Evolutionary conservation across 2,797 vertebrate species (phyloP).

Genomic region (Alfaro cultratus): DNA sequence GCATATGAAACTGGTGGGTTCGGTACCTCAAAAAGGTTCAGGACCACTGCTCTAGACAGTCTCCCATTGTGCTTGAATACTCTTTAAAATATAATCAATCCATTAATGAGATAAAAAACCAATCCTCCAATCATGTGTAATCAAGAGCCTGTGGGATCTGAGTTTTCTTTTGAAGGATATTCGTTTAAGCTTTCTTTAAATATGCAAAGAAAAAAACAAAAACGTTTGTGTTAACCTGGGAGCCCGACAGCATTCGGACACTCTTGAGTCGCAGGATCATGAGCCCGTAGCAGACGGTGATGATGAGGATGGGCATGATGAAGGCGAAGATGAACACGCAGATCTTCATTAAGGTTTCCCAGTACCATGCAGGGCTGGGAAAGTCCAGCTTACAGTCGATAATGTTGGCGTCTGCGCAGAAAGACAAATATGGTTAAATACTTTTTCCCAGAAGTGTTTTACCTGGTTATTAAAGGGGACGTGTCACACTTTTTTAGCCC

Average conservation of each 20-base stretch:
- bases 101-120: neutral
- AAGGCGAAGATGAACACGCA: constrained; percentile 99
- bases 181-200: neutral
- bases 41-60: neutral
- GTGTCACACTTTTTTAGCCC: no score
- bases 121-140: neutral
- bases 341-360: constrained; percentile 98
- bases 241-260: constrained; percentile 96
- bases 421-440: neutral
- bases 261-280: constrained; percentile 98
- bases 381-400: constrained; percentile 93
- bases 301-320: constrained; percentile 97
- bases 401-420: constrained; percentile 70
- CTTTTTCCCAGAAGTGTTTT: neutral
- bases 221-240: constrained; percentile 77
- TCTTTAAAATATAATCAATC: constrained; percentile 14
- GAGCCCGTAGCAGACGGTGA: constrained; percentile 96
- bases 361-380: constrained; percentile 96
- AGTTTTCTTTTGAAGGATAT: neutral
- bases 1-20: no score
- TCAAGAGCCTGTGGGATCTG: constrained; percentile 2
- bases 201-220: neutral
- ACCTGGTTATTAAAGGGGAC: no score
- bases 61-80: constrained; percentile 25
- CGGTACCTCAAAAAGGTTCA: no score